phyloP scores from a whole-genome alignment of 2,113 vertebrate genomes.

The Podocnemis expansa region DNA sequence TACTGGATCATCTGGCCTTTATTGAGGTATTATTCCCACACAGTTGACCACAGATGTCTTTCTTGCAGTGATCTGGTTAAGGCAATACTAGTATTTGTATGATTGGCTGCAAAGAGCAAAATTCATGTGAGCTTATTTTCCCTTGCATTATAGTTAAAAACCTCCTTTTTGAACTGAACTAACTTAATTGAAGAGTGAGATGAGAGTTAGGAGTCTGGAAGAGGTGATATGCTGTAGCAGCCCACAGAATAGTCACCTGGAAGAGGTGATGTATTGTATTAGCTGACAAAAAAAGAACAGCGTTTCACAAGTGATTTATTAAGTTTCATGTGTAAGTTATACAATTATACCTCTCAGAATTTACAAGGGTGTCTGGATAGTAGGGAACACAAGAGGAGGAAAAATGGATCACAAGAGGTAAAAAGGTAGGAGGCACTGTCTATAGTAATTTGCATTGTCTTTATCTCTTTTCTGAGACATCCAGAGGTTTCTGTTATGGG shows the following conservation, averaged over 20 bases:
- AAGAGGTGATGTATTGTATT: no score
- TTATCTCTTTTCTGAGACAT: neutral
- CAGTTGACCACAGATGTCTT: neutral
- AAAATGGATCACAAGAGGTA: neutral
- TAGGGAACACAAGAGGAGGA: neutral
- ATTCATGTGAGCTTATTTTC: conserved; percentile 19
- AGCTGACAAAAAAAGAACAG: no score
- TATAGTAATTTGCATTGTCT: neutral
- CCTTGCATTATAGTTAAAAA: conserved; percentile 30
- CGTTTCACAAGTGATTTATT: neutral
- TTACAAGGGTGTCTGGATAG: neutral
- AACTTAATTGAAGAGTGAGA: conserved; percentile 35
- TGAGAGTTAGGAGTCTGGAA: neutral
- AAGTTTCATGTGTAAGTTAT: neutral
- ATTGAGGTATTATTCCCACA: neutral
- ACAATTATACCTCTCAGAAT: neutral
- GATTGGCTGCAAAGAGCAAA: neutral
- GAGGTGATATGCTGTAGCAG: neutral
- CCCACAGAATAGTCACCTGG: no score
- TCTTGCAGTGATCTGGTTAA: neutral
- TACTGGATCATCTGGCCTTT: neutral
- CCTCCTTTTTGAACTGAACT: conserved; percentile 1
- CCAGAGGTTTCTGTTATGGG: neutral
- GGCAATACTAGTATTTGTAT: neutral
- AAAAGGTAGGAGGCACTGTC: neutral